Conservation (phyloP, 2,113 vertebrate genomes). For the Charina bottae region DNA sequence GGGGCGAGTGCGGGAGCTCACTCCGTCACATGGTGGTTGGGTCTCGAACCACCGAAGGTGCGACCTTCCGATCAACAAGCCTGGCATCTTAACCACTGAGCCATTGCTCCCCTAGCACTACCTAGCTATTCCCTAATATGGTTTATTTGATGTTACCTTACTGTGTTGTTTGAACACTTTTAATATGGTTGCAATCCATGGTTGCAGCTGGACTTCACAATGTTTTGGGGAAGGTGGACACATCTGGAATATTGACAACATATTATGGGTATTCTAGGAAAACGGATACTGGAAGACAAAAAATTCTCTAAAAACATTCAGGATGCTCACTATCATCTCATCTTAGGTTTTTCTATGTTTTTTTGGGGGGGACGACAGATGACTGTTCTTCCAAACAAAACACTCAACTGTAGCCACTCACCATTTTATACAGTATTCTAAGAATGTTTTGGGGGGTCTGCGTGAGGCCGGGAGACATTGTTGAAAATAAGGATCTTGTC, state of each 20-base stretch:
- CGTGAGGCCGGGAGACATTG: background rate
- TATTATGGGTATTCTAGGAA: background rate
- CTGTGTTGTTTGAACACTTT: background rate
- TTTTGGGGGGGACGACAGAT: background rate
- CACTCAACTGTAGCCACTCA: background rate
- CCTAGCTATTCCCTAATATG: background rate
- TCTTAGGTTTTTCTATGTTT: background rate
- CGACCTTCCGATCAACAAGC: no score
- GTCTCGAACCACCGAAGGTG: no score
- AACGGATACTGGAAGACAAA: background rate
- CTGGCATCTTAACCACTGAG: no score
- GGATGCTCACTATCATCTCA: background rate
- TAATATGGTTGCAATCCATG: background rate
- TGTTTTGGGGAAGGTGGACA: background rate
- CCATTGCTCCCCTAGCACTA: no score
- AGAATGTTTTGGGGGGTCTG: background rate
- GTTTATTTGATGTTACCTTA: background rate
- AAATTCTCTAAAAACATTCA: background rate
- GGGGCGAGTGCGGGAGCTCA: no score
- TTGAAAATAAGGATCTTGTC: background rate
- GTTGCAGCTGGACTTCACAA: background rate
- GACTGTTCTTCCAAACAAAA: background rate
- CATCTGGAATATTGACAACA: background rate
- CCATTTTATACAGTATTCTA: background rate
- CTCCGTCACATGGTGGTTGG: no score